Evolutionary conservation across 2,888 invertebrate species (phyloP), one percentile per base, ranked within the genome.

Genomic region (Chymomyza amoena): DNA sequence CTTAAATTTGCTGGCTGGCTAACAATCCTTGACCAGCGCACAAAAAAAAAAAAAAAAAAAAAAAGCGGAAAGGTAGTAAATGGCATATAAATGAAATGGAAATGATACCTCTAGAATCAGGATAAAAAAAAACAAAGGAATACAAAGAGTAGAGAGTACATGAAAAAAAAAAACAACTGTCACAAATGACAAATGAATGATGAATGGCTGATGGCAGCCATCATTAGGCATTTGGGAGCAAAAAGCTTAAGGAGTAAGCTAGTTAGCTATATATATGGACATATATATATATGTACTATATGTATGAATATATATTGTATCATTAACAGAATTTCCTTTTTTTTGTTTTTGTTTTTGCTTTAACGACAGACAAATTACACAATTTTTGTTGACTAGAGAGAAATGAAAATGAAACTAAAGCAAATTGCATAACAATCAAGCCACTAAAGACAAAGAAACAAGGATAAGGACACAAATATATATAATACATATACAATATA

Each of bases 141-240:
- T 56, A 66, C 64, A 13, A 16, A 57, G 51, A 16, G 63, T 28
- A 59, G 32, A 32, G 15, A 59, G n/a, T n/a, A n/a, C n/a, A n/a
- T n/a, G n/a, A 1, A 20, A 3, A 25, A 25, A 25, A 25, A 64
- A 54, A 64, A 52, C 7, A 25, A 32, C 5, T 15, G 67, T 59
- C 66, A 73, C 51, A 66, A 66, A 73, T 71, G 75, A 68, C 75
- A 75, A 75, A 75, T 77, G 70, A 70, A 74, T 69, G 62, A 77
- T 70, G 73, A 78, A 78, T 79, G 32, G 25, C 60, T 60, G 60
- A 60, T 60, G 60, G 36, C 77, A 68, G 61, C 62, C 69, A 76
- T 75, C 68, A 72, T 75, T 72, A 69, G 67, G 56, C 68, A 72
- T 67, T 68, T 64, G 56, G 56, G 57, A 67, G 74, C 71, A 60